Conservation (phyloP, 1,140 invertebrate genomes). For the Cydia pomonella region DNA sequence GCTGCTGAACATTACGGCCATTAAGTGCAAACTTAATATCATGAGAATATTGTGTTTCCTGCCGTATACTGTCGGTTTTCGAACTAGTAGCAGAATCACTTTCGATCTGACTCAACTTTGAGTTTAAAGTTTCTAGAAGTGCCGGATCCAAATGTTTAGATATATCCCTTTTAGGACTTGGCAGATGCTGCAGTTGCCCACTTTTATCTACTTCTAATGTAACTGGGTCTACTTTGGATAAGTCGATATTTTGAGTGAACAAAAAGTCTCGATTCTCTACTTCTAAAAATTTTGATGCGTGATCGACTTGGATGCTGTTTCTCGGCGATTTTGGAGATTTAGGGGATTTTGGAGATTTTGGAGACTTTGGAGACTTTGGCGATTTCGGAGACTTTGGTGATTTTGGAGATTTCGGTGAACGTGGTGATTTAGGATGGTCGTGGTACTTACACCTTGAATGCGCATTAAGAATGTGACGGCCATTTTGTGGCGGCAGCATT, state of each 20-base stretch:
- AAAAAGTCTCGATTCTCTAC: slow-evolving; percentile 82
- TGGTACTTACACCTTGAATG: slow-evolving; percentile 77
- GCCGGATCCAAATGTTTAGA: slow-evolving; percentile 84
- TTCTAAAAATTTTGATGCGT: slow-evolving; percentile 74
- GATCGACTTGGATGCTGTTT: slow-evolving; percentile 74
- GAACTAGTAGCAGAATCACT: slow-evolving; percentile 86
- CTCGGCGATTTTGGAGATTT: slow-evolving; percentile 83
- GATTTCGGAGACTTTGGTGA: slow-evolving; percentile 82
- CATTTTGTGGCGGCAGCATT: slow-evolving; percentile 74
- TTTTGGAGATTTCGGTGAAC: slow-evolving; percentile 75
- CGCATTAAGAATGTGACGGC: slow-evolving; percentile 70
- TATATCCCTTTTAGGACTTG: slow-evolving; percentile 85
- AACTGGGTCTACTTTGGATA: slow-evolving; percentile 85
- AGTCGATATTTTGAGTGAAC: slow-evolving; percentile 86
- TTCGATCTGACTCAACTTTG: slow-evolving; percentile 87
- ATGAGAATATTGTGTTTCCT: slow-evolving; percentile 81
- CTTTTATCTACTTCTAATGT: slow-evolving; percentile 85
- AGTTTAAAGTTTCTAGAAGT: slow-evolving; percentile 84
- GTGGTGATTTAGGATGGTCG: slow-evolving; percentile 79
- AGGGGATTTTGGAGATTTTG: slow-evolving; percentile 79
- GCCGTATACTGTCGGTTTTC: slow-evolving; percentile 84
- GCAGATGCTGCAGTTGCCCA: slow-evolving; percentile 82
- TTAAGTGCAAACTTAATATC: slow-evolving; percentile 79
- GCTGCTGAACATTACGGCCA: slow-evolving; percentile 66
- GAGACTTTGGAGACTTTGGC: slow-evolving; percentile 81